Evolutionary conservation across 2,888 invertebrate species (phyloP).

Genomic region (Didymodactylos carnosus): DNA sequence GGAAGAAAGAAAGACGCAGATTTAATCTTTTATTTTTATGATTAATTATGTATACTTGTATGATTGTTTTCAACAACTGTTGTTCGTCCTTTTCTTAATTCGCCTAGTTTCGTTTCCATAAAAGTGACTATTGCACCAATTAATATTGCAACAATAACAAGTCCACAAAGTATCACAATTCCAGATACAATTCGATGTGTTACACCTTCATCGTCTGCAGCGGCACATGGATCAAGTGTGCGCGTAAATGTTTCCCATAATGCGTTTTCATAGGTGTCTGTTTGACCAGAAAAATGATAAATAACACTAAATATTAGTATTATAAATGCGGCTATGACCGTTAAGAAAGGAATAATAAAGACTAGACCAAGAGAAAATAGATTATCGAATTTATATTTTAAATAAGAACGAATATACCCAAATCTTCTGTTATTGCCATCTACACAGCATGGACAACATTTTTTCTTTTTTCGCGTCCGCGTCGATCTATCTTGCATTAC

Average conservation of each 20-base stretch:
- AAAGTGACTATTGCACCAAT: background rate
- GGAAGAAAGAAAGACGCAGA: background rate
- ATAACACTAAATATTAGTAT: background rate
- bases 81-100: background rate
- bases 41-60: background rate
- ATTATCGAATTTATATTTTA: background rate
- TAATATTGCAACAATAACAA: background rate
- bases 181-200: background rate
- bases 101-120: background rate
- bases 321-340: background rate
- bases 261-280: background rate
- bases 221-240: background rate
- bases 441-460: background rate
- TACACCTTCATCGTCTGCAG: background rate
- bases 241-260: background rate
- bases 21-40: background rate
- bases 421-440: background rate
- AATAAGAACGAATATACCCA: background rate
- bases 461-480: too few species aligned
- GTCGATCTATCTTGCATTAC: too few species aligned
- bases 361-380: background rate
- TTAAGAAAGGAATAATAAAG: background rate
- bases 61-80: background rate
- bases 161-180: background rate
- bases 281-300: background rate